Percentiles rank a stretch among this genome's conserved stretches.
Conservation (phyloP, 2,888 invertebrate genomes). For the Agonopterix heracliana region DNA sequence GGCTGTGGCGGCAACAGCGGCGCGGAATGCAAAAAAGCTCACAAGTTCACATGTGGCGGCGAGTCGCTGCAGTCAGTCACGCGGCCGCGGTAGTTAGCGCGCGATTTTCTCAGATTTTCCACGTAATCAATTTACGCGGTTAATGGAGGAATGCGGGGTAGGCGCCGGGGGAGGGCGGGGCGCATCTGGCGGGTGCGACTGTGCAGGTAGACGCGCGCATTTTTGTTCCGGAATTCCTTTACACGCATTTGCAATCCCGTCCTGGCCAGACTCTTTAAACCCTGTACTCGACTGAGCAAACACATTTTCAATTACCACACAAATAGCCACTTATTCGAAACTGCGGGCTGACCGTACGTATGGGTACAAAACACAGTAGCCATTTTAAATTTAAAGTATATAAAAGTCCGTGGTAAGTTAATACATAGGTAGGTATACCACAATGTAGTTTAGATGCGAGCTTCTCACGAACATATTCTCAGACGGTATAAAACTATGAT, state of each 20-base stretch:
- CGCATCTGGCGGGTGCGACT: conserved; percentile 38
- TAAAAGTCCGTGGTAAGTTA: neutral
- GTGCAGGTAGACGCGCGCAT: conserved; percentile 6
- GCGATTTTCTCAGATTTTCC: conserved; percentile 70
- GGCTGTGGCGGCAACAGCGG: conserved; percentile 31
- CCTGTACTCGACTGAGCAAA: neutral
- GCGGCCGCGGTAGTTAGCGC: conserved; percentile 37
- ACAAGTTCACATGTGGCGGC: conserved; percentile 41
- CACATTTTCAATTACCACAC: neutral
- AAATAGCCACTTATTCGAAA: no score
- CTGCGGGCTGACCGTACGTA: no score
- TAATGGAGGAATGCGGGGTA: conserved; percentile 28
- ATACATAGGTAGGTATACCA: neutral
- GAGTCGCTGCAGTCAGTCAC: conserved; percentile 14
- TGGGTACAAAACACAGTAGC: no score
- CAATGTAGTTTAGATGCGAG: no score
- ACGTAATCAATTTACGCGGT: conserved; percentile 66
- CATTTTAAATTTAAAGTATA: no score
- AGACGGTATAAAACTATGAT: conserved; percentile 25
- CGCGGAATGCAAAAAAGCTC: conserved; percentile 54
- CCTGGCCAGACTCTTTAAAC: conserved; percentile 22
- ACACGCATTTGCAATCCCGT: conserved; percentile 64
- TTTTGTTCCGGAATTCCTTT: conserved; percentile 43
- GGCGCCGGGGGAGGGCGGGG: conserved; percentile 25
- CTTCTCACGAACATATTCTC: conserved; percentile 7